Base-by-base conservation (phyloP, 2,888 invertebrate genomes). In the Clostera curtula region DNA sequence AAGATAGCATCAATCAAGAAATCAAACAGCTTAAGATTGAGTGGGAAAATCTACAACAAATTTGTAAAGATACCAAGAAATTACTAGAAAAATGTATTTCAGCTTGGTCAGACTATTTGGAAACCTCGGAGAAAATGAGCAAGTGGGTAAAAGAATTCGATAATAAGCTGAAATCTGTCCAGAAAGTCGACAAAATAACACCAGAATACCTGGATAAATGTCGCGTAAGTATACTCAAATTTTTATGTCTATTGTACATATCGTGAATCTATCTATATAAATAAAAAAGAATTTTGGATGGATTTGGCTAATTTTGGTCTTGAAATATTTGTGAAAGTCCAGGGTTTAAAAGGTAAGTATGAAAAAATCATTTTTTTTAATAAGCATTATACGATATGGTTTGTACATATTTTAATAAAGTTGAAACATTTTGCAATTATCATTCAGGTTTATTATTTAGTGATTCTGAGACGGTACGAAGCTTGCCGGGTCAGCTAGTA, bases 61-160 rank as follows among this genome's bases (percentile, higher is more conserved):
- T 92, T 37, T 89, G 91, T 37, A 89, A 90, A 25, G 93, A 95
- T 38, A 91, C 93, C 0, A 91, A 91, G 56, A 89, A 89, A 40
- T 84, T 89, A 15, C 65, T 96, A 3, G 88, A 89, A 27, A 89
- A 90, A 50, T 95, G 95, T 47, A 83, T 93, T 23, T 83, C 89
- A 0, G 89, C 91, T 0, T 96, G 96, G 96, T 88, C 90, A 2
- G 91, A 92, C 39, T 96, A 92, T 69, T 85, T 90, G 25, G 87
- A 87, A 30, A 90, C 90, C 3, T 89, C 89, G 27, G 89, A 90
- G 20, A 88, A 88, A 40, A 90, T 93, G 83, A 90, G 88, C 49
- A 85, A 87, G 21, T 93, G 92, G 91, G 87, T 95, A 9, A 89
- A 89, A 25, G 87, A 89, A 30, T 90, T 91, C 40, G 88, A 88